Base-by-base conservation (phyloP, 2,113 vertebrate species). In the Pteruthius melanotis region DNA sequence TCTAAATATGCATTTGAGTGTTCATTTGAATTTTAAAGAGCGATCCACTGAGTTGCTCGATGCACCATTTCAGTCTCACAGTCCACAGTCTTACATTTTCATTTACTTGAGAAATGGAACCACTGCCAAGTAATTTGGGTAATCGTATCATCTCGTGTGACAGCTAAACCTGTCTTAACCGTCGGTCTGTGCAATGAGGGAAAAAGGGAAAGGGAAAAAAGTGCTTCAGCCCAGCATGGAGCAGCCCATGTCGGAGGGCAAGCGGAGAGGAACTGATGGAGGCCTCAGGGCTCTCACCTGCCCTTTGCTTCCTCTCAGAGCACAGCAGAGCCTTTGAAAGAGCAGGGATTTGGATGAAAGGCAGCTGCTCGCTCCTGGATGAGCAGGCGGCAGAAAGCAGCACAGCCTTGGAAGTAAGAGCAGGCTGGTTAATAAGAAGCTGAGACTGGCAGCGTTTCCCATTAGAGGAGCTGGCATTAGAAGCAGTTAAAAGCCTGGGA, bases 101-200 rank as follows among this genome's bases (percentile, higher is more conserved):
- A 89, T 89, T 91, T 87, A 37, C 40, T 59, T 90, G 75, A 95
- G 93, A 91, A 95, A 91, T 59, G 44, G 93, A 87, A 79, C 72
- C 40, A 53, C 57, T 89, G 89, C 30, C 65, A 77, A 91, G 44
- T 60, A 91, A 82, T 94, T 22, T 59, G n/a, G 27, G 49, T 78
- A 95, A 87, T 92, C 80, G 49, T 30, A 84, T 69, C 57, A 71
- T 69, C 66, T 57, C 1, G 1, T 66, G 44, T 61, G 63, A 93
- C 82, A 85, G 66, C 63, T 91, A 77, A 90, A 95, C 81, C 66
- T 75, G 44, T 80, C 82, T 93, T 47, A 77, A 76, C 82, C 5
- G 1, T 42, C 50, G 37, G 90, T 8, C 82, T 70, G 50, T 19
- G 35, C 39, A 74, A 40, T 1, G 8, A 82, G 44, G 15, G 5